Percentiles rank a stretch among this genome's conserved stretches.
Conservation (phyloP, 2,888 invertebrate genomes). For the Drosophila quasianomalipes region DNA sequence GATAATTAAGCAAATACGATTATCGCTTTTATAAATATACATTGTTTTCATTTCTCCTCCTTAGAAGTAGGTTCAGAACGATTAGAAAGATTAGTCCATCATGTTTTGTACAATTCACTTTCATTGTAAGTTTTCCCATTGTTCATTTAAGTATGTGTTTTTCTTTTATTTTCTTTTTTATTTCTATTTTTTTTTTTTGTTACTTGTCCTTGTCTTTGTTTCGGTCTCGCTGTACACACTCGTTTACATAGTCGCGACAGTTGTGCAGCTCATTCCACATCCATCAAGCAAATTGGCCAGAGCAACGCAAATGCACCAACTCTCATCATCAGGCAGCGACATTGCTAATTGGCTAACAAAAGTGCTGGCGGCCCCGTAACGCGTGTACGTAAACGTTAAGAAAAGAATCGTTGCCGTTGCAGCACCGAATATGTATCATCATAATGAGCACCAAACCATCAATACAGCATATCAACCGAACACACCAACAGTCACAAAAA, state of each 20-base stretch:
- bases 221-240: conserved; percentile 23
- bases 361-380: conserved; percentile 43
- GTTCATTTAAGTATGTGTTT: conserved; percentile 9
- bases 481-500: conserved; percentile 21
- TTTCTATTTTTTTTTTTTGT: conserved; percentile 16
- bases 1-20: neutral
- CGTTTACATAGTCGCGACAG: conserved; percentile 27
- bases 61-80: neutral
- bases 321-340: conserved; percentile 72
- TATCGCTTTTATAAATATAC: neutral
- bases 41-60: neutral
- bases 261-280: conserved; percentile 62
- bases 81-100: conserved; percentile 13
- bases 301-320: conserved; percentile 54
- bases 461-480: conserved; percentile 26
- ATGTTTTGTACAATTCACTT: conserved; percentile 17
- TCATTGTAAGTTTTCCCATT: conserved; percentile 27
- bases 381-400: conserved; percentile 21
- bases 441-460: conserved; percentile 29
- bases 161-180: conserved; percentile 16
- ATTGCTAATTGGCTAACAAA: conserved; percentile 78
- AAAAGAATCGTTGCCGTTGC: conserved; percentile 34
- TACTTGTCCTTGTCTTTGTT: conserved; percentile 32
- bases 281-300: conserved; percentile 68
- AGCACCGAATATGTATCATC: conserved; percentile 47